Evolutionary conservation across 2,888 invertebrate genomes (phyloP).

Genomic region (Eupithecia dodoneata): DNA sequence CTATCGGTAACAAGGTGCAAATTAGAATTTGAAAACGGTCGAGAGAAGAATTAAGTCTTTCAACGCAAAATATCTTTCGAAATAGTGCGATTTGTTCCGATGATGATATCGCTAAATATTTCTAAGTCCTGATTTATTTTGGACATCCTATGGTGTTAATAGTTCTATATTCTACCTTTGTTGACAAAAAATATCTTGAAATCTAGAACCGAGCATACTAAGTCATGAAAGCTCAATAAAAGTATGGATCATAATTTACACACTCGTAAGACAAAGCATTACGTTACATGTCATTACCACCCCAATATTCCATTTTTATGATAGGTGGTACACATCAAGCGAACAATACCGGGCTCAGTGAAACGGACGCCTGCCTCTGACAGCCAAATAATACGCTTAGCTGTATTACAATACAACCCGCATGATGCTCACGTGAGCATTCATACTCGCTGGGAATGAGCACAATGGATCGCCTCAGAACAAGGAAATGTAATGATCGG

Average conservation of each 20-base stretch:
- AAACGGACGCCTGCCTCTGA: constrained; percentile 51
- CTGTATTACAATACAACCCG: constrained; percentile 21
- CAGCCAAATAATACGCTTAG: constrained; percentile 55
- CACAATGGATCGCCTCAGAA: constrained; percentile 18
- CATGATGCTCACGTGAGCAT: constrained; percentile 33
- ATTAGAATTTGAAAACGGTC: background rate
- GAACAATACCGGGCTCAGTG: constrained; percentile 46
- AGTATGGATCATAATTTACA: background rate
- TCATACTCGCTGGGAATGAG: constrained; percentile 39
- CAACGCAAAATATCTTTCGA: too few relatives aligned
- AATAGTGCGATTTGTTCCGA: too few relatives aligned
- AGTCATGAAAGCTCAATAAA: background rate
- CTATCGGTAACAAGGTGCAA: background rate
- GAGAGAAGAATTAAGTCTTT: background rate
- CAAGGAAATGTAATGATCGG: background rate
- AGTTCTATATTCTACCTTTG: too few relatives aligned
- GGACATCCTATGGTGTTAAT: too few relatives aligned
- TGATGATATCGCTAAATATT: background rate
- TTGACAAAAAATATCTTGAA: background rate
- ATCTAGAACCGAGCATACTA: background rate
- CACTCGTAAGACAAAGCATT: background rate
- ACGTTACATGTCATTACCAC: background rate
- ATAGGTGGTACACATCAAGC: constrained; percentile 17
- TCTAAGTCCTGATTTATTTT: too few relatives aligned
- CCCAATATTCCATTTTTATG: constrained; percentile 6